A percentile compares a stretch with the other conserved stretches of the same genome.
phyloP scores from a whole-genome alignment of 92 coral and sea anemone species.

The Porites evermanni region DNA sequence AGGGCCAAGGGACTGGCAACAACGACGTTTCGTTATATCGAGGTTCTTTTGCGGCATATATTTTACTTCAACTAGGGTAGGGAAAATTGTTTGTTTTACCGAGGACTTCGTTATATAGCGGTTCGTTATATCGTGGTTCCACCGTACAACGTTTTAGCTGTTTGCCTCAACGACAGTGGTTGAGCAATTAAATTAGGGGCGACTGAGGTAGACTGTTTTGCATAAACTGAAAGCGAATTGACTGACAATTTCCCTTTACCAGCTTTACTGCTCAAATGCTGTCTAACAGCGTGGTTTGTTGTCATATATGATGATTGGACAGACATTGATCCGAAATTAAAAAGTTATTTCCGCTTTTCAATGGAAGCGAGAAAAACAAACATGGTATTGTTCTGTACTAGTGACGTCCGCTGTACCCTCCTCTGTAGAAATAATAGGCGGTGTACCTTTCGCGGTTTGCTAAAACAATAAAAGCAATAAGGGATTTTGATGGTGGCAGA shows the following conservation, averaged over 20 bases:
- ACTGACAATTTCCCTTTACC: background rate
- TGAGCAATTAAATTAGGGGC: too few relatives aligned
- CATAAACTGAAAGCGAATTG: background rate
- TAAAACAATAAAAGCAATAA: constrained; percentile 19
- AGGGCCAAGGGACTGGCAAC: too few relatives aligned
- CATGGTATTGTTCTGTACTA: constrained; percentile 63
- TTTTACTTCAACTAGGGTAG: too few relatives aligned
- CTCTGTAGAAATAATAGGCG: constrained; percentile 11
- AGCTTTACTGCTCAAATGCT: constrained; percentile 9
- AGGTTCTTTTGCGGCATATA: too few relatives aligned
- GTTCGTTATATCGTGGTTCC: too few relatives aligned
- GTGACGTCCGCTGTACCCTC: constrained; percentile 26
- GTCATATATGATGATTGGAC: constrained; percentile 80
- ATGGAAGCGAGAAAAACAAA: constrained; percentile 81
- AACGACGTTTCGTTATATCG: too few relatives aligned
- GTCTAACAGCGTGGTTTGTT: constrained; percentile 49
- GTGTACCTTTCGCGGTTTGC: constrained; percentile 34
- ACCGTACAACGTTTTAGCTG: too few relatives aligned
- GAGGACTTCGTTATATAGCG: too few relatives aligned
- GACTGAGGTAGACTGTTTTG: too few relatives aligned
- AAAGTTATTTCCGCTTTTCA: constrained; percentile 89
- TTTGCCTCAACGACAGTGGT: too few relatives aligned
- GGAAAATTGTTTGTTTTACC: too few relatives aligned
- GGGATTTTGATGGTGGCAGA: constrained; percentile 17
- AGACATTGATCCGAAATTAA: constrained; percentile 94